phyloP scores from a whole-genome alignment of 2,888 invertebrate genomes.

The Caenorhabditis uteleia region DNA sequence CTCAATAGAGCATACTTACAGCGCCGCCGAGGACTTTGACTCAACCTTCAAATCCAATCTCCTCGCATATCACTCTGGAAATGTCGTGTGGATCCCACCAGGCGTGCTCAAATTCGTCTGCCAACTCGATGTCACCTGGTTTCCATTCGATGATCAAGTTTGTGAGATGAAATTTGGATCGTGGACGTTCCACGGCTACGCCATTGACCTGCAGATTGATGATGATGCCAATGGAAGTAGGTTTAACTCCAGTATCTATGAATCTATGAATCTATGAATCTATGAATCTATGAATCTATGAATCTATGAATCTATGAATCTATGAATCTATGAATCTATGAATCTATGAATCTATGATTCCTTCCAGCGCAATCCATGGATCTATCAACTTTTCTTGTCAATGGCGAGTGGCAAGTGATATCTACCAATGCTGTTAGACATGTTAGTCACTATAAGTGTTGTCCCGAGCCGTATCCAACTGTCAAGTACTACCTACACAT shows the following conservation, averaged over 20 bases:
- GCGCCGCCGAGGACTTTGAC: slow-evolving; percentile 59
- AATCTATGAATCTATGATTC: background rate
- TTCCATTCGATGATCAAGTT: slow-evolving; percentile 93
- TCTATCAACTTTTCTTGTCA: slow-evolving; percentile 58
- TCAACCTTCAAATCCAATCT: slow-evolving; percentile 59
- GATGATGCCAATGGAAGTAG: slow-evolving; percentile 43
- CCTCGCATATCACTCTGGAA: slow-evolving; percentile 56
- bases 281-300: slow-evolving; percentile 1
- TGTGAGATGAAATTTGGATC: slow-evolving; percentile 73
- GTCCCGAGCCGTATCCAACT: slow-evolving; percentile 76
- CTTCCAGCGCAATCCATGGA: slow-evolving; percentile 58
- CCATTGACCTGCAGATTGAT: slow-evolving; percentile 80
- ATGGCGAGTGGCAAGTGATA: slow-evolving; percentile 61
- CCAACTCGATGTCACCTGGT: slow-evolving; percentile 71
- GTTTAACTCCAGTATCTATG: background rate
- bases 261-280: background rate
- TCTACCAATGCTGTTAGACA: slow-evolving; percentile 70
- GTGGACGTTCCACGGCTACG: slow-evolving; percentile 93
- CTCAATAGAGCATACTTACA: slow-evolving; percentile 20
- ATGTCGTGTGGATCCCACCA: slow-evolving; percentile 64
- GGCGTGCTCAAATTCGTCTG: slow-evolving; percentile 59
- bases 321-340: background rate
- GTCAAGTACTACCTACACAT: slow-evolving; percentile 87
- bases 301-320: background rate
- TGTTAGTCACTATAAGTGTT: slow-evolving; percentile 78